Conservation (phyloP, 2,113 vertebrate genomes). For the Chunga burmeisteri region DNA sequence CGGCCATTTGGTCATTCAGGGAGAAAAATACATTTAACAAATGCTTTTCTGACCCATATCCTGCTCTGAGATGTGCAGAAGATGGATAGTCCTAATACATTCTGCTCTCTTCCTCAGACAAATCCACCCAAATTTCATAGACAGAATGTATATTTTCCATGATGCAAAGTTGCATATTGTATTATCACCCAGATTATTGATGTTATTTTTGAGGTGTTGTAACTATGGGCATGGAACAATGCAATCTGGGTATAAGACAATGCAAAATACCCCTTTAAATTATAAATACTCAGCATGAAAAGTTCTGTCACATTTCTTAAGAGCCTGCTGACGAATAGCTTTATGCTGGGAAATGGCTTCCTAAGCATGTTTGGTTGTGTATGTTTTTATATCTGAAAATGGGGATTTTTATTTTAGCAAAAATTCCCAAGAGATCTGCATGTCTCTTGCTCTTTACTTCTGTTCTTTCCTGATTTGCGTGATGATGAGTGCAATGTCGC, state of each 20-base stretch:
- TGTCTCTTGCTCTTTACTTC: not conserved
- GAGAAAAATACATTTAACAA: constrained; percentile 69
- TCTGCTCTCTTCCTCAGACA: constrained; percentile 59
- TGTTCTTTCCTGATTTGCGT: constrained; percentile 29
- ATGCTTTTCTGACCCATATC: constrained; percentile 67
- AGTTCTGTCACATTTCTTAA: constrained; percentile 65
- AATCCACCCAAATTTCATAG: constrained; percentile 56
- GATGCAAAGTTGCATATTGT: constrained; percentile 52
- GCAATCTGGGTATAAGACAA: constrained; percentile 40
- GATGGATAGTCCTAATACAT: constrained; percentile 30
- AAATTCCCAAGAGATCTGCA: constrained; percentile 7
- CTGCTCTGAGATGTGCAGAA: constrained; percentile 40
- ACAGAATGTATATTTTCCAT: constrained; percentile 41
- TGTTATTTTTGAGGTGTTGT: constrained; percentile 31
- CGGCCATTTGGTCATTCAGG: constrained; percentile 63
- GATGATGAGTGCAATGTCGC: not conserved
- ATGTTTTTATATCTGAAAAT: constrained; percentile 51
- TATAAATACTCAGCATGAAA: constrained; percentile 71
- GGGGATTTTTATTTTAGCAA: constrained; percentile 24
- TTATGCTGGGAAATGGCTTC: constrained; percentile 72
- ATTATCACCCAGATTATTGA: constrained; percentile 37
- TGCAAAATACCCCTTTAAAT: constrained; percentile 68
- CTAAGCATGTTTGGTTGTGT: constrained; percentile 52
- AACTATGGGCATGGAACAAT: constrained; percentile 12
- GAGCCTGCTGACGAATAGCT: constrained; percentile 56